These are phyloP conservation scores for Podocnemis expansa DNA, from an alignment of 2,113 vertebrate species.

Conservation along the genomic window DNA sequence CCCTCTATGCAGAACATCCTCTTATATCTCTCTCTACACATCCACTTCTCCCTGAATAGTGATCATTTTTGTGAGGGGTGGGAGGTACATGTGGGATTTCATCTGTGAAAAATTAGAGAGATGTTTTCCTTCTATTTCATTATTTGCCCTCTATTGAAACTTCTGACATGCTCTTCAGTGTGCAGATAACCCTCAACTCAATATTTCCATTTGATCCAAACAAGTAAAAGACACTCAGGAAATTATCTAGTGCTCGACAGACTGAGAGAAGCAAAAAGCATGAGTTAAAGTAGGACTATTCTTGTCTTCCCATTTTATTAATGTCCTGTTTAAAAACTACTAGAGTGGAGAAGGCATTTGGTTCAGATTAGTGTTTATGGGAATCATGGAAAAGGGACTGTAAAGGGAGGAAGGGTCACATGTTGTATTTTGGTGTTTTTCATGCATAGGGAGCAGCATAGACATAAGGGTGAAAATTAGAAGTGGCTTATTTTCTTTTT, in stretches of 20 bases:
- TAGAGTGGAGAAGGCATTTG: not conserved
- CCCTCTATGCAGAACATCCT: slow-evolving; percentile 8
- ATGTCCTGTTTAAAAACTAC: not conserved
- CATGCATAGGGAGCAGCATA: not conserved
- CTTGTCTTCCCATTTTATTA: not conserved
- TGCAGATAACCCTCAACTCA: not conserved
- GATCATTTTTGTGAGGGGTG: not conserved
- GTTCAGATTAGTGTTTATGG: not conserved
- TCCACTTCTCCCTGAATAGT: slow-evolving; percentile 41
- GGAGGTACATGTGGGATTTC: not conserved
- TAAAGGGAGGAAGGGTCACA: rapidly evolving
- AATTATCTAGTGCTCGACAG: not conserved
- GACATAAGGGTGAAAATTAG: not conserved
- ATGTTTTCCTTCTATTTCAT: slow-evolving; percentile 44
- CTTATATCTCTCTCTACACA: slow-evolving; percentile 15
- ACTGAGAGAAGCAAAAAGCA: not conserved
- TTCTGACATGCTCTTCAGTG: not conserved
- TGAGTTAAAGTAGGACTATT: not conserved
- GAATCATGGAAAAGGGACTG: not conserved
- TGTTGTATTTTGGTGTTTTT: too few species aligned
- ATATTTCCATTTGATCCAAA: not conserved
- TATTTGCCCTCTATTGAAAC: not conserved
- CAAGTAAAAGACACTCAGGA: not conserved
- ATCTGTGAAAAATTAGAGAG: slow-evolving; percentile 27
- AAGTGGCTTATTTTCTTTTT: not conserved